These are phyloP conservation scores for Microctonus hyperodae DNA, from an alignment of 2,888 invertebrate genomes.

Conservation along the genomic window DNA sequence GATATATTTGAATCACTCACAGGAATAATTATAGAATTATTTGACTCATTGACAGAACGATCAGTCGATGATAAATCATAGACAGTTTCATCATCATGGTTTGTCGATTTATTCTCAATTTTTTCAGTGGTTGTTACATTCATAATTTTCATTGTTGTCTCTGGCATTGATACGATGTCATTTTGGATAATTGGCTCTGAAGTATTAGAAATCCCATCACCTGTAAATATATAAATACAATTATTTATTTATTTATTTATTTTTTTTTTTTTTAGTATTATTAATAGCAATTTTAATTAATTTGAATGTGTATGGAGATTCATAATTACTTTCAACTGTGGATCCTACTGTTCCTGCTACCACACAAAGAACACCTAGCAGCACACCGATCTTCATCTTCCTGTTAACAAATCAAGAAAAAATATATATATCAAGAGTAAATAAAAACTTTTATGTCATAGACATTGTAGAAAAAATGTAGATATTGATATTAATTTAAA, in stretches of 20 bases:
- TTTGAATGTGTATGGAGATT: not conserved
- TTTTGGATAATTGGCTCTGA: not conserved
- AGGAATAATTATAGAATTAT: not conserved
- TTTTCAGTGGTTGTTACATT: not conserved
- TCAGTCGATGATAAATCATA: not conserved
- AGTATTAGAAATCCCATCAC: not conserved
- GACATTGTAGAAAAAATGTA: not conserved
- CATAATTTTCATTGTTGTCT: not conserved
- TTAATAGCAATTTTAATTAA: not conserved
- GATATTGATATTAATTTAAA: constrained; percentile 8
- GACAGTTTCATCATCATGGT: not conserved
- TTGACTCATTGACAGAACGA: not conserved
- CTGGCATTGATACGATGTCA: not conserved
- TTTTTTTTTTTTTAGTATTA: too few species aligned
- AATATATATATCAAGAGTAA: not conserved
- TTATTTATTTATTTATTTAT: too few species aligned
- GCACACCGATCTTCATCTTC: not conserved
- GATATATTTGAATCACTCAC: not conserved
- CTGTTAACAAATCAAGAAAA: not conserved
- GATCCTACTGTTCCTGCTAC: not conserved
- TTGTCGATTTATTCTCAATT: not conserved
- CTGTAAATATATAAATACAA: too few species aligned
- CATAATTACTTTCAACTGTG: not conserved
- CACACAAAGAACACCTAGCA: not conserved
- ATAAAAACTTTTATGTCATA: not conserved